Percentiles rank a stretch among this genome's conserved stretches.
Conservation (phyloP, 2,888 invertebrate species). For the Coronaproctus castanopsis region DNA sequence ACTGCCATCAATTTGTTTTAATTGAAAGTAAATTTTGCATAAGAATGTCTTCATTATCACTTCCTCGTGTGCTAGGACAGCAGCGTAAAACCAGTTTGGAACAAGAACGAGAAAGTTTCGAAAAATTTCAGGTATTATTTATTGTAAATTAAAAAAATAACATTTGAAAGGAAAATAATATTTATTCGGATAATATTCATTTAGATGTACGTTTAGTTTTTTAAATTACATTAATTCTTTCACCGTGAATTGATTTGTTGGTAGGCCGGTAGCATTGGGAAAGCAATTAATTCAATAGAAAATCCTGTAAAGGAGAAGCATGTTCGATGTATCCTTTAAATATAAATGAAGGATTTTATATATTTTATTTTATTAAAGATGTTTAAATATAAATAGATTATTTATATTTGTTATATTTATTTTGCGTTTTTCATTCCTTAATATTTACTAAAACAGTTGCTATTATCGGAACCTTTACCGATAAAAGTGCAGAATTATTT, state of each 20-base stretch:
- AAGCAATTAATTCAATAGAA: conserved; percentile 81
- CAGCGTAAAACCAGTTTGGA: conserved; percentile 55
- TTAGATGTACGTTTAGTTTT: no score
- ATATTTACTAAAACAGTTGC: conserved; percentile 34
- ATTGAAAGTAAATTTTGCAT: no score
- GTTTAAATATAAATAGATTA: no score
- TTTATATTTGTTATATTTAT: no score
- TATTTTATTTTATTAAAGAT: no score
- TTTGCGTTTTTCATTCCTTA: no score
- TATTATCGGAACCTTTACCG: conserved; percentile 85
- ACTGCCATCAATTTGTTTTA: no score
- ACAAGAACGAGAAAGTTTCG: conserved; percentile 60
- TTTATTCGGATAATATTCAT: no score
- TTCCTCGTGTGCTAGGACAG: conserved; percentile 44
- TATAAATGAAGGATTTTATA: no score
- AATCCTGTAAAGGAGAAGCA: conserved; percentile 96
- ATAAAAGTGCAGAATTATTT: conserved; percentile 75
- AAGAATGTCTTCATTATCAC: conserved; percentile 56
- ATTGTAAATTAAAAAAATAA: conserved; percentile 20
- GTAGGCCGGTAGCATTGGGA: conserved; percentile 68
- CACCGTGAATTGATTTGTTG: conserved; percentile 26
- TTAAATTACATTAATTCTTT: no score
- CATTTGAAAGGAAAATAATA: neutral
- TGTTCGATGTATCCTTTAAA: conserved; percentile 53
- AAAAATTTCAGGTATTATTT: conserved; percentile 71